These are phyloP conservation scores for Nerophis lumbriciformis DNA, from an alignment of 2,113 vertebrate genomes.

Conservation along the genomic window DNA sequence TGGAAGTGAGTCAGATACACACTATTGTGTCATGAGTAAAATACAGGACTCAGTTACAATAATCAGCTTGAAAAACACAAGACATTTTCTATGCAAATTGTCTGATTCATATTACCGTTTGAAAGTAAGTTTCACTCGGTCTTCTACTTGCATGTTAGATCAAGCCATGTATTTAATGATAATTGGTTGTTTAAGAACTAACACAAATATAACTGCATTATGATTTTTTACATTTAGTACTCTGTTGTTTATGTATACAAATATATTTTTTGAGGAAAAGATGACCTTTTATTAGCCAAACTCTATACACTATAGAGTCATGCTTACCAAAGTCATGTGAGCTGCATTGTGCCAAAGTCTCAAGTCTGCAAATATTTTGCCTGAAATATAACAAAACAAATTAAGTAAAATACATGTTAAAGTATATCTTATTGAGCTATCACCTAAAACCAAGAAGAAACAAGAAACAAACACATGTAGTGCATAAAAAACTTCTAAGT, in stretches of 20 bases:
- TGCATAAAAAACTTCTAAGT: neutral
- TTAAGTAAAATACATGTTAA: neutral
- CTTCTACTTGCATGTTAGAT: neutral
- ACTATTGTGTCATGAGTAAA: no score
- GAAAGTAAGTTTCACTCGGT: neutral
- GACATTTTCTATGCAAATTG: neutral
- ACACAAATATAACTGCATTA: no score
- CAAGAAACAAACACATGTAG: neutral
- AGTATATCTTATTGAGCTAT: neutral
- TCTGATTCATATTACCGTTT: no score
- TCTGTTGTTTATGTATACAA: neutral
- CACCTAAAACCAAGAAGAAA: neutral
- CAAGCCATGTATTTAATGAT: neutral
- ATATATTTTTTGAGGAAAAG: neutral
- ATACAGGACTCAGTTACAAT: neutral
- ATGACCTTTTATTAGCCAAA: neutral
- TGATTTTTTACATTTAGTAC: neutral
- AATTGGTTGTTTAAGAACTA: neutral
- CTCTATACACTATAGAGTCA: neutral
- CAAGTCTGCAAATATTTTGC: constrained; percentile 81
- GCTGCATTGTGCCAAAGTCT: constrained; percentile 74
- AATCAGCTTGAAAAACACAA: neutral
- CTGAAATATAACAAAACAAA: constrained; percentile 68
- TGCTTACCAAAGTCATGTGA: constrained; percentile 91
- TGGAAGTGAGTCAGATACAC: no score